Evolutionary conservation across 2,797 vertebrate species (phyloP), one percentile per base, ranked within the genome.

Genomic region (Aplochiton taeniatus): DNA sequence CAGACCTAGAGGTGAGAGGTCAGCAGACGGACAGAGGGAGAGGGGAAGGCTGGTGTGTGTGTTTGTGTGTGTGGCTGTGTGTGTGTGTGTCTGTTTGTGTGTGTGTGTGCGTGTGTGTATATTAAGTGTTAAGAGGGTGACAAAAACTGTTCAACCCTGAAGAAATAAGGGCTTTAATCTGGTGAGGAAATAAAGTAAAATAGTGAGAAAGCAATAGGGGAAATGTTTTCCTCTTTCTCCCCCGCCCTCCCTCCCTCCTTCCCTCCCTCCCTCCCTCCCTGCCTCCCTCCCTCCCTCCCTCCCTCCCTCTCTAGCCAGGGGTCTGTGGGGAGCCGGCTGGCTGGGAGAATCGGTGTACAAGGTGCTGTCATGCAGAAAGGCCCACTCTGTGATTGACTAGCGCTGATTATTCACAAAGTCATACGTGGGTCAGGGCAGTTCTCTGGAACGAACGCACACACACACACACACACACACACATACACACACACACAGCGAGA

Each of bases 1-100:
- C 57, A 60, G 18, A 43, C 12, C 14, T 47, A 19, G 44, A 66
- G 71, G 76, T 79, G 31, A 31, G 31, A 31, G 31, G 31, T 31
- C 31, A 31, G 31, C 31, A 2, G 6, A 31, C 31, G 31, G 61
- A 63, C 66, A 61, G 63, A 61, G 59, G 58, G 62, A 70, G 53
- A 60, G 69, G 56, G 53, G 58, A 45, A 4, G 46, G 14, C 51
- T 41, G n/a, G n/a, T n/a, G 41, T 55, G 41, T 63, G 48, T 62
- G 6, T 66, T 11, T 46, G 48, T 9, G 10, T 53, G 49, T 67
- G 49, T 60, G 14, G 14, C 18, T 51, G 65, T 46, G 49, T 60
- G 65, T 57, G 60, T 59, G 58, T 63, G 31, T 65, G 46, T 54
- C 13, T 58, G 42, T 46, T 5, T 58, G 56, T 51, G 45, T 48